phyloP scores from a whole-genome alignment of 2,797 vertebrate genomes.

The Lepilemur ruficaudatus region DNA sequence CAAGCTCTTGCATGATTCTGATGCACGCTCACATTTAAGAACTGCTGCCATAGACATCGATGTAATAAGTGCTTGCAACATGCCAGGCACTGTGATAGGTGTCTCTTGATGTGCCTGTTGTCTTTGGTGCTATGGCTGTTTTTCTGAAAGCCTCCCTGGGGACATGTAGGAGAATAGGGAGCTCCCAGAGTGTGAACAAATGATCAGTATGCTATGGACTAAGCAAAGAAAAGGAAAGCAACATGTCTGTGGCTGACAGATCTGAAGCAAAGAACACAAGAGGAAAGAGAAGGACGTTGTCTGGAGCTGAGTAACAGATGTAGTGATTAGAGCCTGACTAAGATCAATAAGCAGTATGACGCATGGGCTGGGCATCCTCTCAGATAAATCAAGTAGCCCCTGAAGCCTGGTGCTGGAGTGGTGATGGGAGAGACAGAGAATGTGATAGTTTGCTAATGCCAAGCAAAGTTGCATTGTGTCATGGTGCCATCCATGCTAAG shows the following conservation, averaged over 20 bases:
- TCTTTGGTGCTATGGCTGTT: neutral
- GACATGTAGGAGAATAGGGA: neutral
- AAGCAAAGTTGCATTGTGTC: slow-evolving; percentile 60
- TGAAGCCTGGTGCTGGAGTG: slow-evolving; percentile 53
- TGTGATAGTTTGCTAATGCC: neutral
- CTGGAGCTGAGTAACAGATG: slow-evolving; percentile 72
- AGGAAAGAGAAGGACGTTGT: slow-evolving; percentile 60
- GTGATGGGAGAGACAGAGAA: slow-evolving; percentile 25
- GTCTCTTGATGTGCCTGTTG: neutral
- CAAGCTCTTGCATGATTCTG: neutral
- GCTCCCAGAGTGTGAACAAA: neutral
- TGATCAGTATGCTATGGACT: neutral
- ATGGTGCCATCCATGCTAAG: neutral
- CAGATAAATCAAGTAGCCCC: slow-evolving; percentile 65
- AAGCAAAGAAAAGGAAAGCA: slow-evolving; percentile 65
- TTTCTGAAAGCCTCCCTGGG: neutral
- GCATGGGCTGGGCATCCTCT: slow-evolving; percentile 67
- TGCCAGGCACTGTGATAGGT: neutral
- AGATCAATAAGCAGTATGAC: slow-evolving; percentile 77
- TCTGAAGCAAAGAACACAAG: slow-evolving; percentile 51
- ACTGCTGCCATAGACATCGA: neutral
- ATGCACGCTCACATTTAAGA: neutral
- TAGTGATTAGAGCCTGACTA: slow-evolving; percentile 52
- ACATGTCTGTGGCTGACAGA: slow-evolving; percentile 58
- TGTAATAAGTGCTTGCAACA: neutral